Percentiles rank a stretch among this genome's conserved stretches.
phyloP scores from a whole-genome alignment of 2,888 invertebrate genomes.

The Anthrax anthrax region DNA sequence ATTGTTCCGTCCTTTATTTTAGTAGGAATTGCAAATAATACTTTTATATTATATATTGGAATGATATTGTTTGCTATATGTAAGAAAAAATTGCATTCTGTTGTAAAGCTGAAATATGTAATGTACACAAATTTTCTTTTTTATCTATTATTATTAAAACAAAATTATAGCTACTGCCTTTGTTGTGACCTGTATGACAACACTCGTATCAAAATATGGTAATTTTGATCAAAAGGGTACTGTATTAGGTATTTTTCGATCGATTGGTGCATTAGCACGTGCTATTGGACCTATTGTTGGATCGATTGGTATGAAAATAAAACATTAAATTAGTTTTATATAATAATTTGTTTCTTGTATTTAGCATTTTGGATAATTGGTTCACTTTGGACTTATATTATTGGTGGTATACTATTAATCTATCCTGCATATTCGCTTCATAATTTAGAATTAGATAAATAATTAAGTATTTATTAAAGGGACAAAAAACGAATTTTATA shows the following conservation, averaged over 20 bases:
- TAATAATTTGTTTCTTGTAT: background rate
- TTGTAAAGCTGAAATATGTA: constrained; percentile 1
- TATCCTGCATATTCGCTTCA: constrained; percentile 59
- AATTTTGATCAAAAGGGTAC: constrained; percentile 75
- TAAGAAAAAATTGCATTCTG: constrained; percentile 47
- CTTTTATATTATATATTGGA: constrained; percentile 58
- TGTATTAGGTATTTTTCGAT: constrained; percentile 85
- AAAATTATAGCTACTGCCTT: constrained; percentile 70
- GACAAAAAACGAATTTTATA: background rate
- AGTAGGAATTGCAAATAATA: constrained; percentile 56
- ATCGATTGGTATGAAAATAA: constrained; percentile 51
- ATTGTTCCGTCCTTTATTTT: constrained; percentile 77
- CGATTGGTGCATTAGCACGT: constrained; percentile 84
- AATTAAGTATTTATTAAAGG: background rate
- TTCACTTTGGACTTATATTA: constrained; percentile 63
- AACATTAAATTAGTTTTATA: background rate
- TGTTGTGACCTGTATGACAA: constrained; percentile 90
- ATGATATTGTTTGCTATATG: constrained; percentile 80
- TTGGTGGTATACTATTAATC: constrained; percentile 60
- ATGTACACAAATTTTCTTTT: background rate
- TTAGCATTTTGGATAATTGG: constrained; percentile 86
- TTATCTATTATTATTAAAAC: constrained; percentile 12
- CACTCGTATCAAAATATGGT: constrained; percentile 75
- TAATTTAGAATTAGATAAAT: constrained; percentile 12
- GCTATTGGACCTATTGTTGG: constrained; percentile 83